Base-by-base conservation (phyloP, 2,888 invertebrate species). In the Microdon myrmicae region DNA sequence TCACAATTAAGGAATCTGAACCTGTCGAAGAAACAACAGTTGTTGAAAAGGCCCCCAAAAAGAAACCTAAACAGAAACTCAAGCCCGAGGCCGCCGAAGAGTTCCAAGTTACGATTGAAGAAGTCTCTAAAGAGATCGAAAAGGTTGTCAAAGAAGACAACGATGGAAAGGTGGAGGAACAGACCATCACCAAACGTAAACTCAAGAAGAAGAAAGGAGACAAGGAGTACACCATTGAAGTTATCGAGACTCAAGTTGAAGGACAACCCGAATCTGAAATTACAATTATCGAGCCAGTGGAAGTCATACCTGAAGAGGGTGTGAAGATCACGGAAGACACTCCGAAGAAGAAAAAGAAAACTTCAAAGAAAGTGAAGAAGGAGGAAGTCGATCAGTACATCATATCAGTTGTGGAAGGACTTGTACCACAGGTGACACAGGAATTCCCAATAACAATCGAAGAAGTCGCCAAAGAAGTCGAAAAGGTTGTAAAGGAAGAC, bases 141-240 rank as follows among this genome's bases (percentile, higher is more conserved):
- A 41, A 70, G 3, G 54, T 69, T 10, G 69, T 69, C 2, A 71
- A 73, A 14, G 74, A 75, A 32, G 56, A 68, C 2, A 70, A 73
- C 14, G 75, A 76, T 44, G 79, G 78, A 1, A 77, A 76, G 43
- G 66, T 75, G 2, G 75, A 75, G 20, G 74, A 74, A 58, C 77
- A 77, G 32, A 77, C 74, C 3, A 76, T 76, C 0, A 82, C 81
- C 3, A 83, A 79, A 58, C 81, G 81, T 1, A 75, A 79, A 4
- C 79, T 82, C 2, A 84, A 80, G 68, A 81, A 81, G 49, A 77
- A 74, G 51, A 79, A 77, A 38, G 83, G 80, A 1, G 72, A 73
- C 0, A 81, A 82, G 37, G 73, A 79, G 59, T 82, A 82, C 68
- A 73, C 81, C 4, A 82, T 83, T 1, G 81, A 81, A 66, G 72